phyloP scores from a whole-genome alignment of 2,113 vertebrate genomes.

The Sterrhoptilus dennistouni region DNA sequence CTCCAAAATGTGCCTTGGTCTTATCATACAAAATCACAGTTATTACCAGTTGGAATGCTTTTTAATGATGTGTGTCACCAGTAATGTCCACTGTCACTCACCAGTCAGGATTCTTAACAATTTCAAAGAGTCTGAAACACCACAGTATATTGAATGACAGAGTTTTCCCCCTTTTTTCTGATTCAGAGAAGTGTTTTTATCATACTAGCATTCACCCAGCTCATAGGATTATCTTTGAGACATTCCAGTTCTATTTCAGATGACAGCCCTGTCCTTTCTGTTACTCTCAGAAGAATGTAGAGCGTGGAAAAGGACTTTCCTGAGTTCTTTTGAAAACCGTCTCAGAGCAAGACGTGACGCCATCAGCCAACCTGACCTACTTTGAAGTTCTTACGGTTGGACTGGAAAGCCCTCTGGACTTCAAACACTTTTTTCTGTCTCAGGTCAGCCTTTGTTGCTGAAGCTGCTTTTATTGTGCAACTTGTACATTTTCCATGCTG shows the following conservation, averaged over 20 bases:
- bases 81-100: neutral
- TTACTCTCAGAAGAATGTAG: slow-evolving; percentile 41
- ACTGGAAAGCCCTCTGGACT: slow-evolving; percentile 4
- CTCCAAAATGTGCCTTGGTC: neutral
- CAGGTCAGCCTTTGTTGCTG: neutral
- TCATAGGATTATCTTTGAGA: slow-evolving; percentile 49
- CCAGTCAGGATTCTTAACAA: neutral
- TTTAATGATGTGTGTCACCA: neutral
- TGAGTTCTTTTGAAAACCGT: slow-evolving; percentile 23
- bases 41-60: neutral
- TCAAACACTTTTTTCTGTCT: neutral
- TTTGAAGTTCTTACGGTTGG: neutral
- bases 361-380: slow-evolving; percentile 38
- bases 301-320: neutral
- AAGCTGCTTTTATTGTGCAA: neutral
- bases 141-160: neutral
- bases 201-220: slow-evolving; percentile 5
- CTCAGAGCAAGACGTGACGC: neutral
- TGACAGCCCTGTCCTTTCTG: slow-evolving; percentile 49
- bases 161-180: slow-evolving; percentile 17
- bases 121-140: neutral
- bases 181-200: slow-evolving; percentile 5
- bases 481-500: neutral
- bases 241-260: slow-evolving; percentile 34
- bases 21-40: neutral